phyloP scores from a whole-genome alignment of 2,888 invertebrate species.

The Brachynemurus nebulosus region DNA sequence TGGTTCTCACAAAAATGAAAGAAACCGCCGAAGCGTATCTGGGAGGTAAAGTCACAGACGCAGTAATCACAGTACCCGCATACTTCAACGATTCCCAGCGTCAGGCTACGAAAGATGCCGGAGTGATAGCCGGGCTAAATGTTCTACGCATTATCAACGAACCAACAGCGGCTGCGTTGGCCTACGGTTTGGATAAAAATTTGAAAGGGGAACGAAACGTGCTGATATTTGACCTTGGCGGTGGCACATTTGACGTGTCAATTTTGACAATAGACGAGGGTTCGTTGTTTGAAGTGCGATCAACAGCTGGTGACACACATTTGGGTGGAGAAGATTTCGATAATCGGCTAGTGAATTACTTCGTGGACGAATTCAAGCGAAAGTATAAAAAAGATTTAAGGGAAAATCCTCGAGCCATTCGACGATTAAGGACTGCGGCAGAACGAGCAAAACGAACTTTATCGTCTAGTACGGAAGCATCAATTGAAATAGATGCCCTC shows the following conservation, averaged over 20 bases:
- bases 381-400: conserved; percentile 35
- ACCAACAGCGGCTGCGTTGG: conserved; percentile 61
- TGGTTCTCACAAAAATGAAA: conserved; percentile 46
- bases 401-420: conserved; percentile 31
- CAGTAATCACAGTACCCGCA: conserved; percentile 69
- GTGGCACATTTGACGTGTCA: conserved; percentile 67
- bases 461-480: conserved; percentile 37
- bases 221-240: conserved; percentile 49
- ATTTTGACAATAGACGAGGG: conserved; percentile 71
- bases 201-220: conserved; percentile 48
- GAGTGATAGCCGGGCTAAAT: conserved; percentile 58
- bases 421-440: conserved; percentile 36
- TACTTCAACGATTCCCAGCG: conserved; percentile 55
- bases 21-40: conserved; percentile 62
- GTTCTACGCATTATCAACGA: conserved; percentile 74
- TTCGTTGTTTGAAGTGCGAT: conserved; percentile 59
- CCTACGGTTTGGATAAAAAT: conserved; percentile 57
- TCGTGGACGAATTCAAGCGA: conserved; percentile 41
- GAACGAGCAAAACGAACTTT: conserved; percentile 38
- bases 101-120: conserved; percentile 75
- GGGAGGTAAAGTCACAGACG: conserved; percentile 49
- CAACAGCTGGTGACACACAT: conserved; percentile 76
- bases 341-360: conserved; percentile 40
- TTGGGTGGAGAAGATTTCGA: conserved; percentile 61
- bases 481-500: conserved; percentile 36